phyloP scores from a whole-genome alignment of 1,140 invertebrate genomes.

The Pseudachorutes palmiensis region DNA sequence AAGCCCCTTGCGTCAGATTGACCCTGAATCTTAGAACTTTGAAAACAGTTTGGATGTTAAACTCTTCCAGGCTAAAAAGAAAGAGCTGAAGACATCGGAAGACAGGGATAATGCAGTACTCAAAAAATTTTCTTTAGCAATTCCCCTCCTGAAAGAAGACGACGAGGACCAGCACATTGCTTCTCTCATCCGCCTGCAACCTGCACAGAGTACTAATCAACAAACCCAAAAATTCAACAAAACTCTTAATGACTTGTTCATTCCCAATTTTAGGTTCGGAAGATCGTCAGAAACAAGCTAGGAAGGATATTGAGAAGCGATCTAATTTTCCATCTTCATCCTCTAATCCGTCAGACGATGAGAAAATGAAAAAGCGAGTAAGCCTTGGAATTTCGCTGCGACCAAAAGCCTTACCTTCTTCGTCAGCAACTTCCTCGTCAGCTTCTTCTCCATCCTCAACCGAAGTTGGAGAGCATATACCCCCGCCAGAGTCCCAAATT shows the following conservation, averaged over 20 bases:
- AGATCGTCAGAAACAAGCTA: conserved; percentile 25
- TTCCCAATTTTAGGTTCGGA: conserved; percentile 39
- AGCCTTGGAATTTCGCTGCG: conserved; percentile 15
- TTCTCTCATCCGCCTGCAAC: conserved; percentile 58
- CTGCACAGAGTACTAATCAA: conserved; percentile 41
- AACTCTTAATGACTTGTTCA: not conserved
- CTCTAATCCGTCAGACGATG: not conserved
- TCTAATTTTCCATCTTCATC: conserved; percentile 26
- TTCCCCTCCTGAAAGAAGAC: conserved; percentile 65
- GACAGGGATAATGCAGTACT: conserved; percentile 62
- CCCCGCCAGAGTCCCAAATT: too few relatives aligned
- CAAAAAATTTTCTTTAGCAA: conserved; percentile 66
- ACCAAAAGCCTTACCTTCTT: not conserved
- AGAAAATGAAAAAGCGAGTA: not conserved
- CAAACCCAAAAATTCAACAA: conserved; percentile 17
- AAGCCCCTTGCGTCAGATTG: conserved; percentile 42
- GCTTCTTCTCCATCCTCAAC: not conserved
- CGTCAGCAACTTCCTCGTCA: not conserved
- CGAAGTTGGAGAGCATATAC: too few relatives aligned
- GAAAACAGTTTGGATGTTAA: too few relatives aligned
- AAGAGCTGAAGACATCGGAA: conserved; percentile 60
- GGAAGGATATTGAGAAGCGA: conserved; percentile 29
- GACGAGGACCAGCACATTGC: conserved; percentile 72
- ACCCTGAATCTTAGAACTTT: too few relatives aligned
- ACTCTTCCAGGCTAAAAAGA: conserved; percentile 58